Conservation (phyloP, 2,113 vertebrate genomes). For the Zosterops japonicus region DNA sequence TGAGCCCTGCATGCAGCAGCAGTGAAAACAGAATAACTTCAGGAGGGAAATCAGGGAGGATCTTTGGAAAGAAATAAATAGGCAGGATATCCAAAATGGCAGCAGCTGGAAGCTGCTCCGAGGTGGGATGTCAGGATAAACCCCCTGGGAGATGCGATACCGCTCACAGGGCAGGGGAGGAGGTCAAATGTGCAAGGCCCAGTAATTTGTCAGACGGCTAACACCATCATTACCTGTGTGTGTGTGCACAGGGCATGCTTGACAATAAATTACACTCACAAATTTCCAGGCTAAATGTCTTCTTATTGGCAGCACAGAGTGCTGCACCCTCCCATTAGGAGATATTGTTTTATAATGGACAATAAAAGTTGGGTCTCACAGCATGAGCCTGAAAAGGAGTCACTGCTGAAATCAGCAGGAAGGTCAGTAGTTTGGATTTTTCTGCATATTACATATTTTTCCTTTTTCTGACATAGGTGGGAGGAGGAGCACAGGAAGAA, state of each 20-base stretch:
- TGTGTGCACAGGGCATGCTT: background rate
- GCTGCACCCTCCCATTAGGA: background rate
- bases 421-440: slow-evolving; percentile 13
- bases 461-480: background rate
- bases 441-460: background rate
- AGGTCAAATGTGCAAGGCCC: slow-evolving; percentile 48
- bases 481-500: background rate
- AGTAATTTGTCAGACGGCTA: slow-evolving; percentile 55
- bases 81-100: slow-evolving; percentile 41
- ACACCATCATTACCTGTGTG: slow-evolving; percentile 57
- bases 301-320: background rate
- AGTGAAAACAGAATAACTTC: background rate
- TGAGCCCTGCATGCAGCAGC: background rate
- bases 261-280: slow-evolving; percentile 41
- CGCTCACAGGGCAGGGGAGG: slow-evolving; percentile 44
- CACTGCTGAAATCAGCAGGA: background rate
- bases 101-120: slow-evolving; percentile 37
- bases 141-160: slow-evolving; percentile 48
- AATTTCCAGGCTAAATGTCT: slow-evolving; percentile 22
- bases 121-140: slow-evolving; percentile 38
- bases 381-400: background rate
- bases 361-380: background rate
- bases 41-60: background rate
- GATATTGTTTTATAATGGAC: slow-evolving; percentile 26
- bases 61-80: slow-evolving; percentile 45